Percentiles rank a stretch among this genome's conserved stretches.
Conservation (phyloP, 2,113 vertebrate genomes). For the Melospiza melodia region DNA sequence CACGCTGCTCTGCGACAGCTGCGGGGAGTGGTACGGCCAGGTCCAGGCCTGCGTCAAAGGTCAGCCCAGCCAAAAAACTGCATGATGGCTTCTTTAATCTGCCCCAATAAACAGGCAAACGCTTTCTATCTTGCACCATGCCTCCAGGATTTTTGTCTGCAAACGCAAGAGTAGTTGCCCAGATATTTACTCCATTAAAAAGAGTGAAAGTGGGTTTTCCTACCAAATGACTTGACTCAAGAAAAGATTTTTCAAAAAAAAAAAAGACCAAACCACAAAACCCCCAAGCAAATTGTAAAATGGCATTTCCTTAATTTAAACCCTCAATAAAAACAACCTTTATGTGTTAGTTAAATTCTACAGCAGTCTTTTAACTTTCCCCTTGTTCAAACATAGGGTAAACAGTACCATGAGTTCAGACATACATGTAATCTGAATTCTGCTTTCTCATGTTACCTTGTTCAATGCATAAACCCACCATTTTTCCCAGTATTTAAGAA, state of each 20-base stretch:
- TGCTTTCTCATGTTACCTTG: neutral
- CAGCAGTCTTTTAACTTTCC: neutral
- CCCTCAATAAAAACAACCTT: neutral
- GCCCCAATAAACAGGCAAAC: neutral
- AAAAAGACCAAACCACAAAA: neutral
- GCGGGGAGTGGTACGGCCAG: constrained; percentile 92
- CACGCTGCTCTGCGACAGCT: constrained; percentile 91
- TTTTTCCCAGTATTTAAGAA: constrained; percentile 41
- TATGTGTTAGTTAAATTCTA: neutral
- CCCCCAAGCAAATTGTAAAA: neutral
- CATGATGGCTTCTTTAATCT: neutral
- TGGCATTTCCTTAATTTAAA: neutral
- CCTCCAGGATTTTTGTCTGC: neutral
- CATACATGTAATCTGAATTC: neutral
- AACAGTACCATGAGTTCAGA: neutral
- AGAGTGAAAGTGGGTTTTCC: neutral
- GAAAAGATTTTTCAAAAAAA: neutral
- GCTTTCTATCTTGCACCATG: neutral
- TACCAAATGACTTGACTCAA: neutral
- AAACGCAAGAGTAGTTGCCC: neutral
- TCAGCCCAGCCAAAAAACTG: constrained; percentile 45
- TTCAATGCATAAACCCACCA: neutral
- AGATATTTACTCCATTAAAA: neutral
- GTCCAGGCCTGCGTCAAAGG: constrained; percentile 91
- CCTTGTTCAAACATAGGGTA: neutral